Evolutionary conservation across 2,797 vertebrate genomes (phyloP).

Genomic region (Tamandua tetradactyla): DNA sequence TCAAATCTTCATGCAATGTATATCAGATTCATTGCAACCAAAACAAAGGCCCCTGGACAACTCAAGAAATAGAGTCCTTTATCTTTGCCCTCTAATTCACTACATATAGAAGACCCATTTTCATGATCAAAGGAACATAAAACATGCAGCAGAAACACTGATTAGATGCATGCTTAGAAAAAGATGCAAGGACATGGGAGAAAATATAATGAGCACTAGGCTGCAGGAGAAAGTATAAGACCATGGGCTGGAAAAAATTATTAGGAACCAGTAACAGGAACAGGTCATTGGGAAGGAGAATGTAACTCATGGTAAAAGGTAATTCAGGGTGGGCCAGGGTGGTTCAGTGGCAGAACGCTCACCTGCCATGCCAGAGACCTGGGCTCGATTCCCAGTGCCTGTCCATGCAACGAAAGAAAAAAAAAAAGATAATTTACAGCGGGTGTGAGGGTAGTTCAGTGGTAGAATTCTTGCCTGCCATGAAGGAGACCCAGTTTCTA

Average conservation of each 20-base stretch:
- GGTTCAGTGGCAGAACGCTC: too few relatives aligned
- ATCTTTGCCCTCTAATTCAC: background rate
- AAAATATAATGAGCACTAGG: background rate
- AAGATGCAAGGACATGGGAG: background rate
- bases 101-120: background rate
- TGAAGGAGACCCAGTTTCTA: too few relatives aligned
- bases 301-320: background rate
- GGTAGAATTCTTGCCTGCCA: too few relatives aligned
- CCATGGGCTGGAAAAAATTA: background rate
- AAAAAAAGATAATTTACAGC: too few relatives aligned
- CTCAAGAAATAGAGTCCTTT: background rate
- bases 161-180: background rate
- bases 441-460: too few relatives aligned
- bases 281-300: background rate
- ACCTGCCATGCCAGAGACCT: too few relatives aligned
- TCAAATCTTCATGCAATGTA: background rate
- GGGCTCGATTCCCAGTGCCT: too few relatives aligned
- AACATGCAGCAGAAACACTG: background rate
- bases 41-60: background rate
- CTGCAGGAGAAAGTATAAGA: background rate
- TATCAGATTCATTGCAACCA: constrained; percentile 35
- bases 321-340: too few relatives aligned
- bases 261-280: background rate
- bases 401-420: too few relatives aligned
- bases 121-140: background rate